Percentiles rank a stretch among this genome's conserved stretches.
These are phyloP conservation scores for Himalopsyche tibetana DNA, from an alignment of 2,888 invertebrate species.

Conservation along the genomic window DNA sequence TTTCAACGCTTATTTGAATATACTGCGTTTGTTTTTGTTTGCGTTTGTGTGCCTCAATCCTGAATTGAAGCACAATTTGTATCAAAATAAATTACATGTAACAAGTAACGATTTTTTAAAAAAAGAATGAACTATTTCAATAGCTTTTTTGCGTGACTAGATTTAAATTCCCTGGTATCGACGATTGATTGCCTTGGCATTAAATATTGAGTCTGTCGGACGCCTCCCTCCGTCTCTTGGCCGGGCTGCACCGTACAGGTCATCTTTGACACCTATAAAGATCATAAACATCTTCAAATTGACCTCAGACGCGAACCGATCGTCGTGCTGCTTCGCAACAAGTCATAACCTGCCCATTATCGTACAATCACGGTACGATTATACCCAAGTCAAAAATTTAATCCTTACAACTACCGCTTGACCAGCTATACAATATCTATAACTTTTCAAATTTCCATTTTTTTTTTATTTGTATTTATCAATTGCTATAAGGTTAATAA, in stretches of 20 bases:
- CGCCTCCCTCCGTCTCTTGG: constrained; percentile 33
- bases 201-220: constrained; percentile 43
- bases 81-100: too few species aligned
- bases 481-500: too few species aligned
- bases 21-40: too few species aligned
- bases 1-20: too few species aligned
- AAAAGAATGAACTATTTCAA: too few species aligned
- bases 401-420: not conserved
- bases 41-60: too few species aligned
- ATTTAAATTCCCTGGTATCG: not conserved
- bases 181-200: constrained; percentile 53
- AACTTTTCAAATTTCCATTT: too few species aligned
- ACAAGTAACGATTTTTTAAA: too few species aligned
- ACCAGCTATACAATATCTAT: too few species aligned
- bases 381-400: not conserved
- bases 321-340: constrained; percentile 1
- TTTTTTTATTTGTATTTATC: too few species aligned
- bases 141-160: not conserved
- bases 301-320: constrained; percentile 32
- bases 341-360: not conserved
- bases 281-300: constrained; percentile 22
- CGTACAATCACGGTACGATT: constrained; percentile 16
- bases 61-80: too few species aligned
- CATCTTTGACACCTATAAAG: constrained; percentile 46
- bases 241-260: constrained; percentile 25